Evolutionary conservation across 2,797 vertebrate genomes (phyloP), one percentile per base, ranked within the genome.

Genomic region (Cetoscarus ocellatus): DNA sequence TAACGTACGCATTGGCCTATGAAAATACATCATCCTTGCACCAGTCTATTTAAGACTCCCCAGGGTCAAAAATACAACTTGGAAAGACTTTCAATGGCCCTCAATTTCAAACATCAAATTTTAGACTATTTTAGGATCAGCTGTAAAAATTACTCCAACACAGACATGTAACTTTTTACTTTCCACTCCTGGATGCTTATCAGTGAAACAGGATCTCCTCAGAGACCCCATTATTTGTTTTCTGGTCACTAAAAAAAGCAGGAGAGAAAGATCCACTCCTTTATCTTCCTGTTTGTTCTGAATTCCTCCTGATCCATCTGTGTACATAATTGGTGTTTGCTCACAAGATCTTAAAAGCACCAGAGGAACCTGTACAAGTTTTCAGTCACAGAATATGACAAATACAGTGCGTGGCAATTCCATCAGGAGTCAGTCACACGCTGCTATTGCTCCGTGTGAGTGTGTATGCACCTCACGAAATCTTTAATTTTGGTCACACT

Each of bases 401-500:
- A 88, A 94, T 27, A 27, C 27, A 27, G 27, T 79, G 90, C 70
- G 83, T 74, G 61, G 69, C 82, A 70, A 77, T 85, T 80, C 80
- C 68, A 51, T 59, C 79, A 84, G 85, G 77, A 64, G 76, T 69
- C 81, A 76, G 86, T 79, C 84, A 85, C 81, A 88, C 88, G 74
- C 84, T 60, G 79, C 58, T 5, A 6, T 60, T 47, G 61, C 68
- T 60, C 18, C 44, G 48, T 63, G 59, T 52, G 56, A 10, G 77
- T 63, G 56, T 53, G 42, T 43, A 27, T 27, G 27, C 27, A 27
- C 27, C 14, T 27, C 15, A 8, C 79, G 90, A 77, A 82, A 91
- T 90, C 87, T 92, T 91, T 93, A 92, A 92, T 92, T 93, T 85
- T 92, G 89, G 94, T 94, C 91, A 83, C 82, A 86, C 61, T 72